phyloP scores from a whole-genome alignment of 64 coral and sea anemone genomes.

The Actinia tenebrosa region DNA sequence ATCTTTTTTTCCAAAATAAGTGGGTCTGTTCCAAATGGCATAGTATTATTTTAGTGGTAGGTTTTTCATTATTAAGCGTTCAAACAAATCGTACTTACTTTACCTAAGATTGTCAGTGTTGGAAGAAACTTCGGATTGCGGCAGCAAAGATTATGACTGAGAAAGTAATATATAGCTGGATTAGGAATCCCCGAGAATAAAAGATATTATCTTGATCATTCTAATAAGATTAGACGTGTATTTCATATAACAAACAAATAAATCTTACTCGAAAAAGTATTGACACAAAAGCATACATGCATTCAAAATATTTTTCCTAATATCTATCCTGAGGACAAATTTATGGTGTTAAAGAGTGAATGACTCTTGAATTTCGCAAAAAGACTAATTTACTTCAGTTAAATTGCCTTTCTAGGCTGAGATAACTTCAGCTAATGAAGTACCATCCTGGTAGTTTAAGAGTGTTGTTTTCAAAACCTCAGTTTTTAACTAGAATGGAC shows the following conservation, averaged over 20 bases:
- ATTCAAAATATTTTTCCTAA: too few species aligned
- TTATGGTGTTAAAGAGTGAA: too few species aligned
- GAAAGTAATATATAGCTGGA: not conserved
- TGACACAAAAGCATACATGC: not conserved
- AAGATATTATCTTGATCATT: not conserved
- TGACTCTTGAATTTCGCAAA: too few species aligned
- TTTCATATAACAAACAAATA: not conserved
- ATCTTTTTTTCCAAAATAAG: not conserved
- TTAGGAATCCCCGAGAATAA: not conserved
- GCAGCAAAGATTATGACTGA: not conserved
- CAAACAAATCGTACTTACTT: not conserved
- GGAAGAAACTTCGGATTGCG: not conserved
- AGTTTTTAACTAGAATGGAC: too few species aligned
- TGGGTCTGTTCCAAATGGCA: not conserved
- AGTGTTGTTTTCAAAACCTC: too few species aligned
- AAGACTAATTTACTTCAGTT: too few species aligned
- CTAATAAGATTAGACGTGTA: not conserved
- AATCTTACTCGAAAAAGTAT: not conserved
- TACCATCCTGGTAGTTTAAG: too few species aligned
- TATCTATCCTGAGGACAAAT: too few species aligned
- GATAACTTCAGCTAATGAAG: too few species aligned
- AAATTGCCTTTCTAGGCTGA: too few species aligned
- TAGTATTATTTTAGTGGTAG: not conserved
- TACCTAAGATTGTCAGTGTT: not conserved
- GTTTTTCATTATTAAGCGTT: not conserved